A percentile compares a stretch with the other conserved stretches of the same genome.
phyloP scores from a whole-genome alignment of 2,888 invertebrate genomes.

The Scelioninae gen. 1 region DNA sequence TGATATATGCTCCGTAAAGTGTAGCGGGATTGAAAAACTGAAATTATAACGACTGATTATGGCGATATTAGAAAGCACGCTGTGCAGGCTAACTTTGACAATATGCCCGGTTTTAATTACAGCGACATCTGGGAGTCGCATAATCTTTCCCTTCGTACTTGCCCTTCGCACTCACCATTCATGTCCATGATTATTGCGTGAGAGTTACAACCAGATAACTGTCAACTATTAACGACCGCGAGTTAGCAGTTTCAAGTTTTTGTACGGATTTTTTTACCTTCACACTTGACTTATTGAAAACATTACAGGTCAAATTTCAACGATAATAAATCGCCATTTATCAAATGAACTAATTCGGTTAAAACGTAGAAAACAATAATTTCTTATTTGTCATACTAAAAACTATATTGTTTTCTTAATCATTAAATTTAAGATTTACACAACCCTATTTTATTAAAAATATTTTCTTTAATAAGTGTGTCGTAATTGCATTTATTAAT shows the following conservation, averaged over 20 bases:
- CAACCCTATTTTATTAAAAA: too few species aligned
- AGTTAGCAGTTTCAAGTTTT: constrained; percentile 35
- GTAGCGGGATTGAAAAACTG: constrained; percentile 37
- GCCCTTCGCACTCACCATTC: constrained; percentile 73
- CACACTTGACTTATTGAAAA: too few species aligned
- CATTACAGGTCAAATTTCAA: too few species aligned
- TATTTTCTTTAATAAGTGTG: too few species aligned
- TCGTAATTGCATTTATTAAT: too few species aligned
- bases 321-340: too few species aligned
- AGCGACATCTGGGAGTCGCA: constrained; percentile 83
- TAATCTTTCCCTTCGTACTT: constrained; percentile 76
- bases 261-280: constrained; percentile 1
- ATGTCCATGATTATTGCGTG: constrained; percentile 75
- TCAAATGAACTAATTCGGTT: too few species aligned
- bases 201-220: constrained; percentile 79
- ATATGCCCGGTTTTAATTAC: constrained; percentile 83
- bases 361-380: too few species aligned
- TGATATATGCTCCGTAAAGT: constrained; percentile 17
- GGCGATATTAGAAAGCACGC: constrained; percentile 57
- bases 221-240: constrained; percentile 60
- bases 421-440: too few species aligned
- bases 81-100: constrained; percentile 79
- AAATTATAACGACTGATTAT: constrained; percentile 63
- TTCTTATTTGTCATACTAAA: too few species aligned
- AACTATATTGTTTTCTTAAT: too few species aligned